Percentiles rank a stretch among this genome's conserved stretches.
Conservation (phyloP, 2,888 invertebrate genomes). For the Agrotis clavis region DNA sequence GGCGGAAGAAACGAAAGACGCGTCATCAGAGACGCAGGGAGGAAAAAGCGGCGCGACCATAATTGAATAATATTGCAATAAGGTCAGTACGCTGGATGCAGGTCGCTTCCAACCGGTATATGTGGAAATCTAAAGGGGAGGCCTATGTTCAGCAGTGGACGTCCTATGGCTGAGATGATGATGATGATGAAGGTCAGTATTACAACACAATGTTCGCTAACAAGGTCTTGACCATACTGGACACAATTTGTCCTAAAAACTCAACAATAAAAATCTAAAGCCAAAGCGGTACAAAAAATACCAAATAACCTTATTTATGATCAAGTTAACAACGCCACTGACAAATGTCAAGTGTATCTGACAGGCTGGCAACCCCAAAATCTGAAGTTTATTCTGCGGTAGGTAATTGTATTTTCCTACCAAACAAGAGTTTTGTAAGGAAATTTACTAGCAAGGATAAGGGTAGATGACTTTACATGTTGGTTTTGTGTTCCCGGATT, state of each 20-base stretch:
- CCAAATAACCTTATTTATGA: conserved; percentile 12
- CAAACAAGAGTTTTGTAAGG: conserved; percentile 64
- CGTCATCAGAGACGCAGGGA: too few species aligned
- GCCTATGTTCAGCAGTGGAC: too few species aligned
- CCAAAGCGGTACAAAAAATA: conserved; percentile 1
- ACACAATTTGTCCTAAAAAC: not conserved
- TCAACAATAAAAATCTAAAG: not conserved
- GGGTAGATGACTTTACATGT: conserved; percentile 14
- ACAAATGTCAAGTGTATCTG: conserved; percentile 52
- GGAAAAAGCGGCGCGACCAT: not conserved
- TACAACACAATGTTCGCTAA: too few species aligned
- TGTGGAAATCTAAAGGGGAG: too few species aligned
- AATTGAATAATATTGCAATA: too few species aligned
- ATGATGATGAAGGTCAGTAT: too few species aligned
- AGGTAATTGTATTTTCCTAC: conserved; percentile 77
- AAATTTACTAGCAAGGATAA: conserved; percentile 29
- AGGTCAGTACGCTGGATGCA: too few species aligned
- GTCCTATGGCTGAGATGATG: too few species aligned
- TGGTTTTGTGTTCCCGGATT: not conserved
- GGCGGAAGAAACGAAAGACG: too few species aligned
- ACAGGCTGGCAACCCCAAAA: conserved; percentile 60
- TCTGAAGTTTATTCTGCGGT: conserved; percentile 70
- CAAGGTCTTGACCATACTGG: not conserved
- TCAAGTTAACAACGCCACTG: conserved; percentile 44
- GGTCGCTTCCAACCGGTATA: too few species aligned